A percentile compares a stretch with the other conserved stretches of the same genome.
Conservation (phyloP, 2,113 vertebrate genomes). For the Bolborhynchus lineola region DNA sequence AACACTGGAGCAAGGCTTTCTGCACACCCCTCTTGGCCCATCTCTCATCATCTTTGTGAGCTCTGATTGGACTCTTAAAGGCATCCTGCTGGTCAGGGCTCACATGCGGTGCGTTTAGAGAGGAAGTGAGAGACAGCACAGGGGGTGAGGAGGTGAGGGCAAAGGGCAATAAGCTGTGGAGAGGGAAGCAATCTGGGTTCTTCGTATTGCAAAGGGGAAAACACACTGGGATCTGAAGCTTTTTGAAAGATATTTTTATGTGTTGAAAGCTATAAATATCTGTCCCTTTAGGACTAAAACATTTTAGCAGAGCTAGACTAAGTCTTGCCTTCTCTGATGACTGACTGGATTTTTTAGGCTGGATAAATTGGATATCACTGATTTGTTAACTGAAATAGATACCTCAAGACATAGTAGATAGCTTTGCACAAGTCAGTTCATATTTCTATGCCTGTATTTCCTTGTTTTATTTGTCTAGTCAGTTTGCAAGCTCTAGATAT, state of each 20-base stretch:
- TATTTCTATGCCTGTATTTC: neutral
- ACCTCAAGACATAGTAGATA: neutral
- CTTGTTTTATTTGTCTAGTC: neutral
- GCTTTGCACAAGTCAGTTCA: neutral
- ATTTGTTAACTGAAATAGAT: neutral
- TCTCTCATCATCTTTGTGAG: neutral
- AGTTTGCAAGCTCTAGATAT: neutral
- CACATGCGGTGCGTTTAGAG: neutral
- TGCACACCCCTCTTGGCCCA: neutral
- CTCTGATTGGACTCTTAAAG: neutral
- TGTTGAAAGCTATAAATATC: neutral
- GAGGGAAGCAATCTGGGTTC: neutral
- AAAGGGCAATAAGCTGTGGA: neutral
- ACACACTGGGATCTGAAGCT: accelerated
- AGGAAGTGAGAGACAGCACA: neutral
- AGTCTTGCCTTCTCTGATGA: neutral
- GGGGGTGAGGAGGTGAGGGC: accelerated
- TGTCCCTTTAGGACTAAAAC: neutral
- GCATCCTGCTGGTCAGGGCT: neutral
- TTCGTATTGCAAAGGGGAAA: neutral
- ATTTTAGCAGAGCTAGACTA: neutral
- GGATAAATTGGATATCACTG: neutral
- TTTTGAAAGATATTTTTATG: neutral
- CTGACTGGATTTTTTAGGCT: neutral
- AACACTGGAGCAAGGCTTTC: neutral